Percentiles rank a stretch among this genome's conserved stretches.
Conservation (phyloP, 2,113 vertebrate genomes). For the Charadrius vociferus region DNA sequence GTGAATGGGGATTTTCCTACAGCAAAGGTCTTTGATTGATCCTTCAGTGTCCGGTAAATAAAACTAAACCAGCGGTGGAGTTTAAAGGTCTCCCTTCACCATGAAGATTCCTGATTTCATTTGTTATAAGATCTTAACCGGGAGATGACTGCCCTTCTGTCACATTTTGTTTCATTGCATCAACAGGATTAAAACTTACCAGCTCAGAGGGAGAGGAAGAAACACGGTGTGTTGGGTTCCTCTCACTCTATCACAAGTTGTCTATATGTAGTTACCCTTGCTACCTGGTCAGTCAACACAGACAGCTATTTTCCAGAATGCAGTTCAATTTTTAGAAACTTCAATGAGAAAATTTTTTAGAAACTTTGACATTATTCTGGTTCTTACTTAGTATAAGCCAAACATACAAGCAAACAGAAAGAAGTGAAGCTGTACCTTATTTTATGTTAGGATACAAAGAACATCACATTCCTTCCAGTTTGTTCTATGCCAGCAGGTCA, state of each 20-base stretch:
- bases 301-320: not conserved
- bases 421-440: not conserved
- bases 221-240: not conserved
- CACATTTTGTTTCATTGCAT: not conserved
- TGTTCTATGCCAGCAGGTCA: rapidly evolving
- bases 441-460: not conserved
- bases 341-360: not conserved
- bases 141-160: not conserved
- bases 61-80: not conserved
- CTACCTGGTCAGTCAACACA: not conserved
- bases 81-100: not conserved
- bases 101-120: not conserved
- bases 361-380: not conserved
- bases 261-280: not conserved
- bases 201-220: not conserved
- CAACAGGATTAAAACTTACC: not conserved
- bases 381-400: not conserved
- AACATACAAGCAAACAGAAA: not conserved
- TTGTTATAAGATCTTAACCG: not conserved
- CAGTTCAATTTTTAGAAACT: not conserved
- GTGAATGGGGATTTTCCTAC: not conserved
- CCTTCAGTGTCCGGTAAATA: not conserved
- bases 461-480: not conserved
- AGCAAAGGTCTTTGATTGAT: not conserved
- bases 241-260: not conserved